Evolutionary conservation across 1,140 invertebrate genomes (phyloP).

Genomic region (Campoletis sonorensis): DNA sequence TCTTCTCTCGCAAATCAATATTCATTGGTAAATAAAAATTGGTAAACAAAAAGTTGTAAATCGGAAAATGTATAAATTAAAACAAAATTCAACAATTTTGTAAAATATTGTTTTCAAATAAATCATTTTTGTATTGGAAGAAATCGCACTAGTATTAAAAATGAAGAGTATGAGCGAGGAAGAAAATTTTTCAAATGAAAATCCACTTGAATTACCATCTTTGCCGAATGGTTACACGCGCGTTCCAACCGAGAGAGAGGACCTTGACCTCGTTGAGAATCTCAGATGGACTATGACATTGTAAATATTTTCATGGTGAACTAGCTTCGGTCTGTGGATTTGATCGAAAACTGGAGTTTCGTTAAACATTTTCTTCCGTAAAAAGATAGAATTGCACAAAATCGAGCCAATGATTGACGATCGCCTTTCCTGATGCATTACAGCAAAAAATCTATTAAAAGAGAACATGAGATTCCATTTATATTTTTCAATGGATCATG

Average conservation of each 20-base stretch:
- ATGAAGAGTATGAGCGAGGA: not conserved
- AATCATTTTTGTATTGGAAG: no score
- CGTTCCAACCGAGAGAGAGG: not conserved
- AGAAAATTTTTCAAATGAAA: not conserved
- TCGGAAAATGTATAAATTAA: no score
- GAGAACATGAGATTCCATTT: not conserved
- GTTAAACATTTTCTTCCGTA: conserved; percentile 10
- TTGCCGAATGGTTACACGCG: conserved; percentile 15
- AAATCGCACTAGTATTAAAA: not conserved
- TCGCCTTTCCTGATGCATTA: not conserved
- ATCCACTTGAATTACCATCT: conserved; percentile 31
- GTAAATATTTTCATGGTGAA: conserved; percentile 43
- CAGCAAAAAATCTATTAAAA: not conserved
- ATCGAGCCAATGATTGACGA: conserved; percentile 29
- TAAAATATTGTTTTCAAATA: no score
- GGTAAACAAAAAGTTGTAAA: no score
- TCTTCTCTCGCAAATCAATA: no score
- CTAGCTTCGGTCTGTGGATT: not conserved
- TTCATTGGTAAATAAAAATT: no score
- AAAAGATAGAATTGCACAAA: conserved; percentile 18
- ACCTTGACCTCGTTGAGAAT: conserved; percentile 45
- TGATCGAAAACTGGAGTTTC: conserved; percentile 10
- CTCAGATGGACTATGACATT: conserved; percentile 28
- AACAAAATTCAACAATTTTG: no score
- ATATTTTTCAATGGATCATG: no score